Percentiles rank a stretch among this genome's conserved stretches.
Conservation (phyloP, 2,888 invertebrate genomes). For the Portevinia maculata region DNA sequence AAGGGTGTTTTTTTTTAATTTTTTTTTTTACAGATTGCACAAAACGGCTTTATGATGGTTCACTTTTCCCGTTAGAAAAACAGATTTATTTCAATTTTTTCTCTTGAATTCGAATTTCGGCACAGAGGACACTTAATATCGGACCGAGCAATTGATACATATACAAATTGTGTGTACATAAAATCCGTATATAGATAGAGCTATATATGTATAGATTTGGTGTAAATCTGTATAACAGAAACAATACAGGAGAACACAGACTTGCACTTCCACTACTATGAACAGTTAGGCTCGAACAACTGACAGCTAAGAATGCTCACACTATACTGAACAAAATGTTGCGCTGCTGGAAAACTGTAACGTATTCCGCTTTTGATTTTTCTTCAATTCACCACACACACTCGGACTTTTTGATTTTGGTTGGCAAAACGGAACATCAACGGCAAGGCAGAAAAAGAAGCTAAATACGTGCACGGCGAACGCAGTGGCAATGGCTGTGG, state of each 20-base stretch:
- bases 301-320: conserved; percentile 72
- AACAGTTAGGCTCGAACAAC: conserved; percentile 65
- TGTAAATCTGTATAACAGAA: conserved; percentile 70
- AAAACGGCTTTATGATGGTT: conserved; percentile 46
- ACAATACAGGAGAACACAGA: conserved; percentile 70
- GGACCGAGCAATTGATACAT: conserved; percentile 57
- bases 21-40: conserved; percentile 50
- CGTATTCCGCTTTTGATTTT: conserved; percentile 72
- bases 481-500: conserved; percentile 10
- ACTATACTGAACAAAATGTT: conserved; percentile 69
- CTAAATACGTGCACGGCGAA: background rate
- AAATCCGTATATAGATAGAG: conserved; percentile 48
- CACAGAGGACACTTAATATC: conserved; percentile 64
- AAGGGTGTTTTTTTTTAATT: conserved; percentile 31
- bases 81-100: conserved; percentile 13
- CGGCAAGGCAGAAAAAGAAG: background rate
- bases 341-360: conserved; percentile 70
- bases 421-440: background rate
- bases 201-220: conserved; percentile 37
- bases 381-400: conserved; percentile 67
- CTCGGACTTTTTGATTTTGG: background rate
- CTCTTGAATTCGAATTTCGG: conserved; percentile 17
- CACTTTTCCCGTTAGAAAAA: conserved; percentile 59
- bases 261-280: conserved; percentile 72
- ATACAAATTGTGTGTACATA: conserved; percentile 49